Percentiles rank a stretch among this genome's conserved stretches.
Conservation (phyloP, 2,888 invertebrate species). For the Ophraella communa region DNA sequence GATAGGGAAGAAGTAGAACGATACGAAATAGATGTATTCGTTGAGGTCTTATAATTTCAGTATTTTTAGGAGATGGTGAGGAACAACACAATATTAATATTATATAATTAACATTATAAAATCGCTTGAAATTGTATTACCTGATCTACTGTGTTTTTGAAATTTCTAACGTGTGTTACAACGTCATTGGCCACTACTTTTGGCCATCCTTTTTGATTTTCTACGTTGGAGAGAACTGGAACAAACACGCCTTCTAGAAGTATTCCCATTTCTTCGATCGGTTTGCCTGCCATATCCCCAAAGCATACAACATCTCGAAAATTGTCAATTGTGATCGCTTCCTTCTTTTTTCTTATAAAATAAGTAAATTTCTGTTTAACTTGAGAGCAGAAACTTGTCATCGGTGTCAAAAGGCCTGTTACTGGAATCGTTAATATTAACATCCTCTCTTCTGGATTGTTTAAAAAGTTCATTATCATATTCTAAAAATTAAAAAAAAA, state of each 20-base stretch:
- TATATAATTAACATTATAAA: too few relatives aligned
- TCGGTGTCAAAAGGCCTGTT: constrained; percentile 70
- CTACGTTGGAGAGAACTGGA: constrained; percentile 73
- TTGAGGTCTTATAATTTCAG: too few relatives aligned
- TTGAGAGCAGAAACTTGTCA: constrained; percentile 67
- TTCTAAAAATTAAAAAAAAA: constrained; percentile 59
- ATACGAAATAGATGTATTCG: too few relatives aligned
- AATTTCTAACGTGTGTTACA: constrained; percentile 70
- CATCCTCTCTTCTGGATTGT: constrained; percentile 59
- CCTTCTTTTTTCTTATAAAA: constrained; percentile 73
- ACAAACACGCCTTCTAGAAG: constrained; percentile 76
- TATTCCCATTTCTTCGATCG: constrained; percentile 66
- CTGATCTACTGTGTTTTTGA: constrained; percentile 75
- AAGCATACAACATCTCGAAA: constrained; percentile 64
- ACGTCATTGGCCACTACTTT: constrained; percentile 75
- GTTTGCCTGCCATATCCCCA: constrained; percentile 76
- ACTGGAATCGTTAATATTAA: constrained; percentile 69
- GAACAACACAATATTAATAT: too few relatives aligned
- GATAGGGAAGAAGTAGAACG: too few relatives aligned
- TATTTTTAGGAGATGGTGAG: too few relatives aligned
- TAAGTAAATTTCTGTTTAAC: constrained; percentile 75
- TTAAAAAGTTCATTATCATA: constrained; percentile 63
- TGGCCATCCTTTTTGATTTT: constrained; percentile 78
- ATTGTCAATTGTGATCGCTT: constrained; percentile 69
- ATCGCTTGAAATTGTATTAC: constrained; percentile 43